These are phyloP conservation scores for Ibycter americanus DNA, from an alignment of 2,797 vertebrate species.

Conservation along the genomic window DNA sequence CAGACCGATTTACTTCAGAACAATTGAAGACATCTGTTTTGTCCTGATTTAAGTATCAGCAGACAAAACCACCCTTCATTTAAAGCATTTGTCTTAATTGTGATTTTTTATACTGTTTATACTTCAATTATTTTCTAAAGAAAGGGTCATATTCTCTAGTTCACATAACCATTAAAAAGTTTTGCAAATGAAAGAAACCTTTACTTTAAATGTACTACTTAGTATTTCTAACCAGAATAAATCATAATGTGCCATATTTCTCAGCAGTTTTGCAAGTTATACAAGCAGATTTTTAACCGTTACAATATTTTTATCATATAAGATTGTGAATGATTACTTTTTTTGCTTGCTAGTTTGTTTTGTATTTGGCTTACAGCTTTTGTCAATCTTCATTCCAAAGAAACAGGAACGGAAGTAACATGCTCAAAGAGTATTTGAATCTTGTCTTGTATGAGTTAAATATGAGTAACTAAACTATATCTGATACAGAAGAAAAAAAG, in stretches of 20 bases:
- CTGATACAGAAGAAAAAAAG: neutral
- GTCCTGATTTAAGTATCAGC: neutral
- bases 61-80: accelerated
- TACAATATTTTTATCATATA: neutral
- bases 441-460: neutral
- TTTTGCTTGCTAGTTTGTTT: neutral
- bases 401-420: neutral
- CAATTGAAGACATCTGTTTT: neutral
- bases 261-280: neutral
- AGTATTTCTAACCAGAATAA: neutral
- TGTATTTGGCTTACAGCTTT: neutral
- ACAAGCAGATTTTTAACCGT: neutral
- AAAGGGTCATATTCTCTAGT: neutral
- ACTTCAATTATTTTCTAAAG: neutral
- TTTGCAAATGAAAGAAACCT: neutral
- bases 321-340: neutral
- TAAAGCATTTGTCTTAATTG: neutral
- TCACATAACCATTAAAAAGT: neutral
- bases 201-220: neutral
- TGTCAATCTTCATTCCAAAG: neutral
- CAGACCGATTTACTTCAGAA: neutral
- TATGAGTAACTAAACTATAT: neutral
- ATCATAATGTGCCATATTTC: neutral
- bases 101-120: neutral
- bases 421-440: neutral